Conservation (phyloP, 2,113 vertebrate genomes). For the Onychostruthus taczanowskii region DNA sequence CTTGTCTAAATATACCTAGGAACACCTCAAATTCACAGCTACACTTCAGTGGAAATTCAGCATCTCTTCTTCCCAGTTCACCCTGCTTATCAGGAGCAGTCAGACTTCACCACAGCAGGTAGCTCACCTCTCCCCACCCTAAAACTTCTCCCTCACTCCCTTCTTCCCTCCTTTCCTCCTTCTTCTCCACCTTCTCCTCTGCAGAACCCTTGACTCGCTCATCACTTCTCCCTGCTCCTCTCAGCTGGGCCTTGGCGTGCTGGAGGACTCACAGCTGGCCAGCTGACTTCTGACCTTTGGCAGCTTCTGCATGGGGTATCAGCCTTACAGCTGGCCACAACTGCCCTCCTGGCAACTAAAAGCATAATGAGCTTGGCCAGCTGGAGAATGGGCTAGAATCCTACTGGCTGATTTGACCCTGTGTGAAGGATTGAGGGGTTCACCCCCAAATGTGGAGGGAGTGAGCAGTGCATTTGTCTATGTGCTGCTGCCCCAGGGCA, state of each 20-base stretch:
- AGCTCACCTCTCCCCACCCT: background rate
- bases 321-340: slow-evolving; percentile 34
- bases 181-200: background rate
- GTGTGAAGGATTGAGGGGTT: background rate
- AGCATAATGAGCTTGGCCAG: slow-evolving; percentile 2
- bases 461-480: background rate
- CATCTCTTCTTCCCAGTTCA: background rate
- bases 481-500: background rate
- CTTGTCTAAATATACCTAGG: background rate
- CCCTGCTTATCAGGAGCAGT: background rate
- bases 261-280: background rate
- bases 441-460: background rate
- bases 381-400: background rate
- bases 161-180: background rate
- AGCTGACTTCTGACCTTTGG: slow-evolving; percentile 7
- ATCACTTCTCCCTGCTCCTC: background rate
- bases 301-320: background rate
- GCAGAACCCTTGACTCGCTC: background rate
- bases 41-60: background rate
- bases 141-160: background rate
- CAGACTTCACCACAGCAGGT: background rate
- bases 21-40: background rate
- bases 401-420: background rate
- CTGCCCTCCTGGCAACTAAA: slow-evolving; percentile 30
- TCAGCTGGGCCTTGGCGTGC: background rate